Base-by-base conservation (phyloP, 2,888 invertebrate species). In the Pecten maximus region DNA sequence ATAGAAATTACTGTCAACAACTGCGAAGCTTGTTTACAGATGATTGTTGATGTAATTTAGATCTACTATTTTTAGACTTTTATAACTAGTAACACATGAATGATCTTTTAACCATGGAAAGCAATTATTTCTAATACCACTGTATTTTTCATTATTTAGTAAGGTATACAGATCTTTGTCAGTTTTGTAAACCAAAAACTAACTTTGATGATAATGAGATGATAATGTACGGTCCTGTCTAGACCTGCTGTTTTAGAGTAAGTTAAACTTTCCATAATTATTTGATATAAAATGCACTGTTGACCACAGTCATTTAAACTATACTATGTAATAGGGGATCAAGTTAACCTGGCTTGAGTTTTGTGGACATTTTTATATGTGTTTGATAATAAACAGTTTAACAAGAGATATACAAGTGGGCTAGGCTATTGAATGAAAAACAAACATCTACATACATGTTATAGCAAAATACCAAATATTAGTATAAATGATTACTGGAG, bases 381-480 rank as follows among this genome's bases (percentile, higher is more conserved):
- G 19, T 54, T 54, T 54, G 54, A 54, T 15, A 23, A 54, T 54
- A 54, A 54, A 54, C 54, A 54, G 54, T 54, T 54, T 54, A 54
- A 54, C n/a, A 54, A 3, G 54, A 54, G 54, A 54, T 23, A 54
- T 54, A 54, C 23, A 54, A 54, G 54, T 54, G n/a, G 23, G 54
- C 19, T 54, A 54, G 54, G 23, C 54, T 54, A 54, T 15, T 54
- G 54, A 54, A 54, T 2, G 23, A 54, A 19, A 54, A 23, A 54
- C 54, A 54, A n/a, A 19, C 54, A 54, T 54, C 54, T 54, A 54
- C 8, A 16, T n/a, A 54, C 54, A 54, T n/a, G 8, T 54, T 54
- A 54, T 54, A 54, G 54, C 54, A 54, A 54, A 54, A 54, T 23
- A 54, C 54, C 54, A 54, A 54, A 54, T 54, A 54, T 54, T 54